phyloP scores from a whole-genome alignment of 2,113 vertebrate genomes.

The Cichladusa arquata region DNA sequence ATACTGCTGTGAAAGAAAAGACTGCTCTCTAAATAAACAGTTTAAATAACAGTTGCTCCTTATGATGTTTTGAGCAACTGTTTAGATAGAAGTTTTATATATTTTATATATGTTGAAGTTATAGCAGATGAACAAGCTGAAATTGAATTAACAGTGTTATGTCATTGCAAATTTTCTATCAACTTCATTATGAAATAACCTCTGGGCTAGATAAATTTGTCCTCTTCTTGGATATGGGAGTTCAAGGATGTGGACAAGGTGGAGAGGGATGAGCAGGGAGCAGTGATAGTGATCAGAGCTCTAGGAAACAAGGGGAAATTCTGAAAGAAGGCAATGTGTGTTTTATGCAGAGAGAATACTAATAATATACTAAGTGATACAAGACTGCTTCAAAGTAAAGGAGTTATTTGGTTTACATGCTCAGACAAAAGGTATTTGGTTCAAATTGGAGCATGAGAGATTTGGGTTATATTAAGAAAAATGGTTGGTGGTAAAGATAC shows the following conservation, averaged over 20 bases:
- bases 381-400: background rate
- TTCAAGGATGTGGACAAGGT: background rate
- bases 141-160: background rate
- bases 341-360: background rate
- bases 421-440: background rate
- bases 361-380: background rate
- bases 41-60: background rate
- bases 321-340: background rate
- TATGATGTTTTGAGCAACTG: background rate
- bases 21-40: background rate
- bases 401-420: background rate
- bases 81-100: background rate
- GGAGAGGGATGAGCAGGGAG: background rate
- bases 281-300: background rate
- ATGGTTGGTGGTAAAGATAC: background rate
- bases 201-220: background rate
- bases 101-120: background rate
- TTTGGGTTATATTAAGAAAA: background rate
- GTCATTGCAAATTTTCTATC: background rate
- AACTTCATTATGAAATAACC: background rate
- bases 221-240: background rate
- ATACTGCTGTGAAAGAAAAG: background rate
- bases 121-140: background rate
- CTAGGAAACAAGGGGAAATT: background rate
- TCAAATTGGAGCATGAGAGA: background rate